A percentile compares a stretch with the other conserved stretches of the same genome.
Conservation (phyloP, 92 coral and sea anemone genomes). For the Palythoa grandiflora region DNA sequence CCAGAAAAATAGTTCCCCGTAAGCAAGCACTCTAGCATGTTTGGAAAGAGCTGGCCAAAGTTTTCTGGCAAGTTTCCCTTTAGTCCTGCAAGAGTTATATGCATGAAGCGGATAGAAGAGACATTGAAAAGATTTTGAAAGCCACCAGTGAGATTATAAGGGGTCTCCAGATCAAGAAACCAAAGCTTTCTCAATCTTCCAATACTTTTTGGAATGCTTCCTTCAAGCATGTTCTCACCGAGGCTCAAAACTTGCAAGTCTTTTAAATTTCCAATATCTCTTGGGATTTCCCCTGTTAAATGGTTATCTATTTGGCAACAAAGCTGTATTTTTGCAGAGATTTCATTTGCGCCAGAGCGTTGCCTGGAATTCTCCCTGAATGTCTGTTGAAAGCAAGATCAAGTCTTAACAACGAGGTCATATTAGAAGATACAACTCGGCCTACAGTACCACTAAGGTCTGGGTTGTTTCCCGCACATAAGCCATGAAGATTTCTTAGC, state of each 20-base stretch:
- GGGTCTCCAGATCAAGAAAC: conserved; percentile 81
- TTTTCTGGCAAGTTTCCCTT: conserved; percentile 69
- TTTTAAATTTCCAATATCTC: conserved; percentile 73
- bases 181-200: conserved; percentile 69
- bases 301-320: conserved; percentile 51
- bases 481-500: conserved; percentile 76
- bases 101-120: conserved; percentile 68
- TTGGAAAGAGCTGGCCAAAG: conserved; percentile 74
- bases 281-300: conserved; percentile 70
- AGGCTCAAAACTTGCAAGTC: conserved; percentile 87
- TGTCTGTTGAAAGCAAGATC: conserved; percentile 61
- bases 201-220: conserved; percentile 77
- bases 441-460: conserved; percentile 53
- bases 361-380: conserved; percentile 69
- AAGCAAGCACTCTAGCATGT: conserved; percentile 73
- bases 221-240: conserved; percentile 69
- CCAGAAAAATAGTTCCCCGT: conserved; percentile 68
- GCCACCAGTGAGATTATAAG: conserved; percentile 38
- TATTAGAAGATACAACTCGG: conserved; percentile 67
- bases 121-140: conserved; percentile 66
- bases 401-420: conserved; percentile 75
- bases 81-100: conserved; percentile 70
- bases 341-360: conserved; percentile 54
- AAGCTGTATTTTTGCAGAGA: conserved; percentile 66
- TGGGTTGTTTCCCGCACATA: conserved; percentile 58